phyloP scores from a whole-genome alignment of 1,140 invertebrate species.

The Achroia grisella region DNA sequence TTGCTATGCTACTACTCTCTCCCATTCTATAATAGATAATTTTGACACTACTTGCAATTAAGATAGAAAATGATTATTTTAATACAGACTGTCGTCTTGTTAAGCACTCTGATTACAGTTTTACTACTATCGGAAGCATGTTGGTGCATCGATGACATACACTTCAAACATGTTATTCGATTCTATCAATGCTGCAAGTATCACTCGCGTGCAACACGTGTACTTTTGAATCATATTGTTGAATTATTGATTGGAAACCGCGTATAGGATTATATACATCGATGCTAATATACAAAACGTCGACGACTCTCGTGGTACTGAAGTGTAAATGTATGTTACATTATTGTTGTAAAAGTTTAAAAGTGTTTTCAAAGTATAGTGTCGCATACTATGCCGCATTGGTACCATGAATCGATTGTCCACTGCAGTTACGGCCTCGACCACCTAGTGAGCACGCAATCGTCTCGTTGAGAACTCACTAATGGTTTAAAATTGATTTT shows the following conservation, averaged over 20 bases:
- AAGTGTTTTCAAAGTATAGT: slow-evolving; percentile 39
- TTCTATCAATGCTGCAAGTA: slow-evolving; percentile 15
- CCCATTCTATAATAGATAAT: too few relatives aligned
- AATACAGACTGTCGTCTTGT: too few relatives aligned
- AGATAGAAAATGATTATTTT: too few relatives aligned
- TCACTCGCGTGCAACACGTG: neutral
- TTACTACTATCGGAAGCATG: slow-evolving; percentile 20
- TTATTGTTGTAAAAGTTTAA: slow-evolving; percentile 11
- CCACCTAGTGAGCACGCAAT: slow-evolving; percentile 51
- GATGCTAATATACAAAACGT: neutral
- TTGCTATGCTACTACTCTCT: too few relatives aligned
- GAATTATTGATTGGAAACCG: neutral
- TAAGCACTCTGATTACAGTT: too few relatives aligned
- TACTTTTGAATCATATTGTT: neutral
- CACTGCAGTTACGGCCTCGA: slow-evolving; percentile 54
- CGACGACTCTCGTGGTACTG: too few relatives aligned
- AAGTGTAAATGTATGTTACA: slow-evolving; percentile 4
- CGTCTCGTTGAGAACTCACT: slow-evolving; percentile 33
- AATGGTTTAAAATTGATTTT: slow-evolving; percentile 36
- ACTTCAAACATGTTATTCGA: slow-evolving; percentile 22
- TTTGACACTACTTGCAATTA: too few relatives aligned
- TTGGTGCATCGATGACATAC: slow-evolving; percentile 14
- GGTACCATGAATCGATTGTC: slow-evolving; percentile 60
- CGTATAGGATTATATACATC: neutral
- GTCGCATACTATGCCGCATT: slow-evolving; percentile 56